Base-by-base conservation (phyloP, 2,888 invertebrate species). In the Stenolophus ochropezus region DNA sequence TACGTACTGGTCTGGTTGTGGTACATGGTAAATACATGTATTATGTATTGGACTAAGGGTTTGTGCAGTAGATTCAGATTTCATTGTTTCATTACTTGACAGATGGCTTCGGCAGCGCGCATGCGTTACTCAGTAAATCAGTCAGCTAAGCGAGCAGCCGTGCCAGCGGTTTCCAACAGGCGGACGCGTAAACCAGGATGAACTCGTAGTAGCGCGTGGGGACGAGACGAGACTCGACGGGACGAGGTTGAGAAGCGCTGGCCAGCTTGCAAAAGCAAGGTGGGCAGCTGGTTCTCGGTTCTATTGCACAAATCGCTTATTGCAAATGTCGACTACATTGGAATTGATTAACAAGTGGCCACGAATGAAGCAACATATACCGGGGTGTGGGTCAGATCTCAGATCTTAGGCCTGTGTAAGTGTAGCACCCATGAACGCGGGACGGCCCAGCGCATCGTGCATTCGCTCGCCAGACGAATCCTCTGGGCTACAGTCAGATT, bases 271-370 rank as follows among this genome's bases (percentile, higher is more conserved):
- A 73, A 47, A 73, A 73, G 49, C 14, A 73, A 73, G 73, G 73
- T 73, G 73, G 73, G 73, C 73, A 73, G 73, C 73, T 73, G 47
- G 8, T 76, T 76, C 76, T 58, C 76, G 58, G 53, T 58, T 58
- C 76, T 77, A 77, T 77, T 77, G 77, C 77, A 77, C 77, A 77
- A 77, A 77, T 77, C 33, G 51, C 51, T 77, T 77, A 77, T 77
- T 77, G 77, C 77, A 61, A 77, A 77, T 61, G 61, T 58, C 61
- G 42, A 51, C 47, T 77, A 77, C 61, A 77, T 25, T 73, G 47
- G 49, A 77, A 77, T 61, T 61, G 27, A 76, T 58, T 42, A 77
- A 77, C 61, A 65, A 77, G 51, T 77, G 77, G 47, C 77, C 56
- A 42, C 11, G 33, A 42, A 42, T 79, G 6, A 79, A 69, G 79